phyloP scores from a whole-genome alignment of 2,888 invertebrate species.

The Cryptocheilus praepositus region DNA sequence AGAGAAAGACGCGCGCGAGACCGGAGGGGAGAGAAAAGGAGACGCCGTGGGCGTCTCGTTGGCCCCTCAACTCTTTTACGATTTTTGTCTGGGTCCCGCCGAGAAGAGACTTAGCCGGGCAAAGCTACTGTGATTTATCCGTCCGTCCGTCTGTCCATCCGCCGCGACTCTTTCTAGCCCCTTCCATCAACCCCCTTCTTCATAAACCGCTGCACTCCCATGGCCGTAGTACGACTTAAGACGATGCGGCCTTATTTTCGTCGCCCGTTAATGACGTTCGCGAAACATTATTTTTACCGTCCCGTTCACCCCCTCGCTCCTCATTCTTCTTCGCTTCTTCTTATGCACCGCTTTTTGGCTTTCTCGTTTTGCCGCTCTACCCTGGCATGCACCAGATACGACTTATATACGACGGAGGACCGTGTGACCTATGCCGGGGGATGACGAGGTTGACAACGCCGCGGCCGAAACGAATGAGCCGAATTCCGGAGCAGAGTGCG shows the following conservation, averaged over 20 bases:
- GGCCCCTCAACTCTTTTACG: conserved; percentile 61
- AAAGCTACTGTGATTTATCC: conserved; percentile 64
- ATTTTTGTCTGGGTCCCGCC: conserved; percentile 63
- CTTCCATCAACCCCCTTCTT: conserved; percentile 13
- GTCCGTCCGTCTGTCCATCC: conserved; percentile 25
- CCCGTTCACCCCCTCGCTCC: conserved; percentile 15
- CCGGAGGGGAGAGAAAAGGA: conserved; percentile 20
- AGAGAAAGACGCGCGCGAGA: conserved; percentile 20
- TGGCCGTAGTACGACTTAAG: neutral
- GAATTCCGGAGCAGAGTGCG: too few relatives aligned
- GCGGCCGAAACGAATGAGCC: conserved; percentile 4
- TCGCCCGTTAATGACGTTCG: conserved; percentile 59
- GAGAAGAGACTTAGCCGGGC: conserved; percentile 43
- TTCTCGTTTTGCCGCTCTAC: conserved; percentile 19
- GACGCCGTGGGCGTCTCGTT: conserved; percentile 53
- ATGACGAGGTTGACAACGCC: neutral
- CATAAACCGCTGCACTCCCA: conserved; percentile 6
- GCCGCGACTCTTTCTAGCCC: conserved; percentile 22
- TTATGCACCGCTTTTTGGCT: neutral
- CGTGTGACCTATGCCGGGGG: neutral
- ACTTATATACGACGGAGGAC: conserved; percentile 18
- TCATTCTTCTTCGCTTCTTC: neutral
- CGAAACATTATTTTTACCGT: conserved; percentile 54
- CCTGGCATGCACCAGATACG: conserved; percentile 34
- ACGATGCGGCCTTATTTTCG: conserved; percentile 55